Evolutionary conservation across 2,888 invertebrate species (phyloP).

Genomic region (Lypha dubia): DNA sequence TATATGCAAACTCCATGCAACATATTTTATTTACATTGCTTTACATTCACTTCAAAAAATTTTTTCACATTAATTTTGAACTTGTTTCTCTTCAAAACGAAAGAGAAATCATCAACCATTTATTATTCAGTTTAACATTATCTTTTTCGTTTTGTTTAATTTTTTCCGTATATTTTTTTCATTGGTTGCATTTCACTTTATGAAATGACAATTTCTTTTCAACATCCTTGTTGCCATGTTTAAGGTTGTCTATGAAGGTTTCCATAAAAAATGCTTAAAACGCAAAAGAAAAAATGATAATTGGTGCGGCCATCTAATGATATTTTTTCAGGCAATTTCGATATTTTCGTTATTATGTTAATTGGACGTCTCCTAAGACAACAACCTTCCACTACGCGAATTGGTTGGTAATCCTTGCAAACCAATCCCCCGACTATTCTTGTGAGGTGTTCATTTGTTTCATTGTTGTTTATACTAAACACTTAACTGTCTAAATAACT

Average conservation of each 20-base stretch:
- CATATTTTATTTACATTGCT: slow-evolving; percentile 67
- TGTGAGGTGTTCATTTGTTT: too few relatives aligned
- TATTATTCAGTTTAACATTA: slow-evolving; percentile 61
- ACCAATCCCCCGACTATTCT: too few relatives aligned
- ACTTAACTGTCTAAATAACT: too few relatives aligned
- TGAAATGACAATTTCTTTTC: slow-evolving; percentile 43
- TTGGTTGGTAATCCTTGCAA: too few relatives aligned
- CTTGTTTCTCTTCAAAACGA: slow-evolving; percentile 62
- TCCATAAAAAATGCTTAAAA: slow-evolving; percentile 1
- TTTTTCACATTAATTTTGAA: slow-evolving; percentile 60
- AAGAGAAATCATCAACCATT: slow-evolving; percentile 65
- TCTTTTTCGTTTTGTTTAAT: background rate
- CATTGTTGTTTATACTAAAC: too few relatives aligned
- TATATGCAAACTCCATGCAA: slow-evolving; percentile 48
- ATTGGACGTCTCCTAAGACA: too few relatives aligned
- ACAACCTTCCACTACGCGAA: too few relatives aligned
- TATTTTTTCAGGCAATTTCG: too few relatives aligned
- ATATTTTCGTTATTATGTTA: too few relatives aligned
- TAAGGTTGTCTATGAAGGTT: background rate
- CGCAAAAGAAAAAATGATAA: too few relatives aligned
- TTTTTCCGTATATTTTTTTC: slow-evolving; percentile 1
- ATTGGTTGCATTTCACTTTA: slow-evolving; percentile 22
- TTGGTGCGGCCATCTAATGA: too few relatives aligned
- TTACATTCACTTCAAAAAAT: slow-evolving; percentile 66
- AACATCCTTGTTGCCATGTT: slow-evolving; percentile 3